Evolutionary conservation across 1,140 invertebrate genomes (phyloP), one percentile per base, ranked within the genome.

Genomic region (Plectrocnemia conspersa): DNA sequence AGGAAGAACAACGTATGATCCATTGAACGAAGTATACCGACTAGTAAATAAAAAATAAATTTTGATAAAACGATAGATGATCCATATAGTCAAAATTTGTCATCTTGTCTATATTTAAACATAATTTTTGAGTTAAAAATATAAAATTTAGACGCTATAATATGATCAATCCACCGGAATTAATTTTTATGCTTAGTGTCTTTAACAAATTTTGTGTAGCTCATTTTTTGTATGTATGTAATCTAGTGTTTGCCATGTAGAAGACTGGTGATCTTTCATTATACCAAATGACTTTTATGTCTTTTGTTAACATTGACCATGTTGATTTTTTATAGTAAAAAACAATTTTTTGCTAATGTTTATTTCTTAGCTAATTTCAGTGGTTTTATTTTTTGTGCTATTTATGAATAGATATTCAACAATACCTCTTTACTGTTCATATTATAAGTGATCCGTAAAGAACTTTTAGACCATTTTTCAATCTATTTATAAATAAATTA

Each of bases 1-100:
- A 22, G 69, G 74, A 36, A 64, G 76, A 63, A 79, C 82, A 25
- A 74, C 78, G 22, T 86, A 80, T 66, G 67, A 82, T 49, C 81
- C 83, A 0, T 71, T 83, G 38, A 75, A 76, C 58, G 72, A 76
- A 56, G 70, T 76, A 1, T 76, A 73, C 52, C 65, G 71, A 62
- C 65, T 75, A 22, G 64, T 52, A 13, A 69, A 67, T 41, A 54
- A 53, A 16, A 49, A 58, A 50, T 57, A 42, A 19, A 42, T 29
- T 29, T 29, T n/a, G 27, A 29, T 29, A 29, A 29, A 7, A n/a
- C n/a, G 27, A 29, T 29, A n/a, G 13, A 38, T 38, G 7, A 6
- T 38, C 15, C 16, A 15, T n/a, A n/a, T n/a, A n/a, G n/a, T n/a
- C n/a, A n/a, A n/a, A n/a, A n/a, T n/a, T n/a, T n/a, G n/a, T n/a